Conservation (phyloP, 1,140 invertebrate genomes). For the Cryptotermes secundus region DNA sequence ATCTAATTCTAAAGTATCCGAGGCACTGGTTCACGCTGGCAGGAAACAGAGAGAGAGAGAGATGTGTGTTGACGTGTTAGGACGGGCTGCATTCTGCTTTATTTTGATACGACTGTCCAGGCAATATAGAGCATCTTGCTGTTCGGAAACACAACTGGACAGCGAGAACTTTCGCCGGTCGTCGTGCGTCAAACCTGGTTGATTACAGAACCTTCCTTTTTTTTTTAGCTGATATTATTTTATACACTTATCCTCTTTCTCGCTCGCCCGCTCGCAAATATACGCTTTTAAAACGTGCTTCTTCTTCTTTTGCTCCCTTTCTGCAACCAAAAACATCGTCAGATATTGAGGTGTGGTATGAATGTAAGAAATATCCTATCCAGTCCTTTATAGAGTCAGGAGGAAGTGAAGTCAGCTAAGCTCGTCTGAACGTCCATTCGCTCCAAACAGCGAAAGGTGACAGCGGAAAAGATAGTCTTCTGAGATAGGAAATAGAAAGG, state of each 20-base stretch:
- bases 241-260: conserved; percentile 3
- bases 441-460: neutral
- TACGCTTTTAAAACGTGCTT: neutral
- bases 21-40: no score
- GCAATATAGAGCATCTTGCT: neutral
- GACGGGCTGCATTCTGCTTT: neutral
- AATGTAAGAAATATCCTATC: neutral
- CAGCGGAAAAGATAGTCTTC: neutral
- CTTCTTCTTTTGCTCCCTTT: neutral
- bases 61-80: no score
- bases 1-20: no score
- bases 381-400: neutral
- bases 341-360: neutral
- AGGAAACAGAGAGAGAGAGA: no score
- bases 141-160: neutral
- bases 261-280: no score
- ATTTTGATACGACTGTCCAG: neutral
- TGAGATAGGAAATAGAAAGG: neutral
- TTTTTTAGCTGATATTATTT: neutral
- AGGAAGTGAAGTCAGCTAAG: neutral
- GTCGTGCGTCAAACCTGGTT: neutral
- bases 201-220: neutral
- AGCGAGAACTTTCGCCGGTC: conserved; percentile 7
- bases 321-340: neutral
- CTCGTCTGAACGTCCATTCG: neutral